Evolutionary conservation across 2,797 vertebrate genomes (phyloP).

Genomic region (Brachyalestes nurse): DNA sequence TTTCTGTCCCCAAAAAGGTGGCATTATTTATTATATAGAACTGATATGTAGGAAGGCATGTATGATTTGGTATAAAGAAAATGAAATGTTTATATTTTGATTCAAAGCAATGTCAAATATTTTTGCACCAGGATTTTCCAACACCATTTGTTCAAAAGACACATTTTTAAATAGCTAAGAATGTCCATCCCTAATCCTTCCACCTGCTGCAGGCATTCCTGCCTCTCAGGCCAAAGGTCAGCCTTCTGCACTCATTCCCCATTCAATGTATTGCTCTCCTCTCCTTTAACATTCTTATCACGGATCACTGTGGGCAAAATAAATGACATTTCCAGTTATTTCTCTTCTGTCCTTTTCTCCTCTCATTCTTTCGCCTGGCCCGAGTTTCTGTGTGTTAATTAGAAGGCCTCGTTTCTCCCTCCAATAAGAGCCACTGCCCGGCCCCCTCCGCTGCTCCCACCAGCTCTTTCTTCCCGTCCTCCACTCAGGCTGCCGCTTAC

Average conservation of each 20-base stretch:
- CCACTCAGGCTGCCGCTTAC: neutral
- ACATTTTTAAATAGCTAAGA: neutral
- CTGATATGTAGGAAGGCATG: too few relatives aligned
- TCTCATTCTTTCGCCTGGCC: slow-evolving; percentile 33
- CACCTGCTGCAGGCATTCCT: slow-evolving; percentile 1
- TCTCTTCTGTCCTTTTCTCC: slow-evolving; percentile 8
- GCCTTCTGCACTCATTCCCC: slow-evolving; percentile 35
- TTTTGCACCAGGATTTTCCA: neutral
- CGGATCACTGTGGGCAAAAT: slow-evolving; percentile 11
- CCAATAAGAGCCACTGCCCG: slow-evolving; percentile 70
- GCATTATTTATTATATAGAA: too few relatives aligned
- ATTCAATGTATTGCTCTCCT: neutral
- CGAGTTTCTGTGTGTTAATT: slow-evolving; percentile 71
- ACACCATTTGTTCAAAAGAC: neutral
- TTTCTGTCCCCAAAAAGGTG: too few relatives aligned
- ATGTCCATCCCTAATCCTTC: neutral
- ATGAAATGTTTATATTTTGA: neutral
- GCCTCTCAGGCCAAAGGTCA: slow-evolving; percentile 48
- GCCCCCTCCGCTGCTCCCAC: slow-evolving; percentile 33
- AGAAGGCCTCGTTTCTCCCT: slow-evolving; percentile 65
- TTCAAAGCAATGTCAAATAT: neutral
- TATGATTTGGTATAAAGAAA: too few relatives aligned
- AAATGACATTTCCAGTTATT: slow-evolving; percentile 30
- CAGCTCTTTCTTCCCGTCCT: slow-evolving; percentile 12
- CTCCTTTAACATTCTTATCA: slow-evolving; percentile 29